Conservation (phyloP, 2,797 vertebrate species). For the Muscicapa striata region DNA sequence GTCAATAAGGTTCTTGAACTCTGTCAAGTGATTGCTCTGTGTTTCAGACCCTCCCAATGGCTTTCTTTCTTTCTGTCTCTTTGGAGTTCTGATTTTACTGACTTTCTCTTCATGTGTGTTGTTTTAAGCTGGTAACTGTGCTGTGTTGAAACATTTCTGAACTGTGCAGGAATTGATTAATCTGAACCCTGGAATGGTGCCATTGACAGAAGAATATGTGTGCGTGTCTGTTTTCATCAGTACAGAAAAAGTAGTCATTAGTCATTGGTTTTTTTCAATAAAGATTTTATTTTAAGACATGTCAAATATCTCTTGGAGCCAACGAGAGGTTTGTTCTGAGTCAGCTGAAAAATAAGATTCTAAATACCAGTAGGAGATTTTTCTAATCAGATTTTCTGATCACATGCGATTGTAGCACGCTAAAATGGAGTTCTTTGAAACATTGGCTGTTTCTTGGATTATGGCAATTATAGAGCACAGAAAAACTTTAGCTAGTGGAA, state of each 20-base stretch:
- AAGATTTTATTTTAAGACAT: slow-evolving; percentile 25
- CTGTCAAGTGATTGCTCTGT: background rate
- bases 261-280: background rate
- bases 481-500: background rate
- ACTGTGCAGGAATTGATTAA: background rate
- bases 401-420: background rate
- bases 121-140: background rate
- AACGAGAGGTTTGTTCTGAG: background rate
- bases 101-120: background rate
- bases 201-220: background rate
- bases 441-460: background rate
- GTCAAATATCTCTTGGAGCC: background rate
- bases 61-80: background rate
- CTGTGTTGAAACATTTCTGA: background rate
- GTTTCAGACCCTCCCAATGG: background rate
- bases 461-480: background rate
- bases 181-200: background rate
- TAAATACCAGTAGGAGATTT: background rate
- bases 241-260: background rate
- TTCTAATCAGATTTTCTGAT: background rate
- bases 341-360: background rate
- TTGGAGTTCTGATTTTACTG: background rate
- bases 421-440: background rate
- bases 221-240: background rate
- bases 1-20: background rate